These are phyloP conservation scores for Pachymerium ferrugineum DNA, from an alignment of 2,888 invertebrate species.

Conservation along the genomic window DNA sequence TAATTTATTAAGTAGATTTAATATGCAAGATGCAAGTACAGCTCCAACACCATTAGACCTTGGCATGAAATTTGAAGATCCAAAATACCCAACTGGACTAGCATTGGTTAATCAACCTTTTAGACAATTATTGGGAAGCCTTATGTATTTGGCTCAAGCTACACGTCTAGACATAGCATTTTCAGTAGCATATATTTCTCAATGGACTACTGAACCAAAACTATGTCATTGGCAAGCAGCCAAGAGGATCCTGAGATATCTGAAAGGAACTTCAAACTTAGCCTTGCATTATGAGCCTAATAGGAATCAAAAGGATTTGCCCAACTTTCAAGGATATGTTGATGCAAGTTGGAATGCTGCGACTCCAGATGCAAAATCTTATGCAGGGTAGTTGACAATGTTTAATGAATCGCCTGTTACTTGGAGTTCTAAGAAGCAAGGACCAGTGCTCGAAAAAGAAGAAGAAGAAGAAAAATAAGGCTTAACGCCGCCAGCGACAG, in stretches of 20 bases:
- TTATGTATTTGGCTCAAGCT: conserved; percentile 38
- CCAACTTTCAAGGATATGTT: not conserved
- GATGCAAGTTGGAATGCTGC: not conserved
- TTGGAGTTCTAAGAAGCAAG: not conserved
- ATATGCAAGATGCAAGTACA: not conserved
- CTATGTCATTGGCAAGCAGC: conserved; percentile 41
- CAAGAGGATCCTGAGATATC: conserved; percentile 35
- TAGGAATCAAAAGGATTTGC: no score
- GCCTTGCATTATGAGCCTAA: no score
- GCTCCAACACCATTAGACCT: not conserved
- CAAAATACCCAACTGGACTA: not conserved
- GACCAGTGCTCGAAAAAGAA: no score
- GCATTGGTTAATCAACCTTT: conserved; percentile 32
- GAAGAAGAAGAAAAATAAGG: no score
- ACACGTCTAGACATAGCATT: conserved; percentile 40
- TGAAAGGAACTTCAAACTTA: no score
- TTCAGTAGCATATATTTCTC: conserved; percentile 38
- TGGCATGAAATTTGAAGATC: not conserved
- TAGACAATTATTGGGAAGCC: conserved; percentile 37
- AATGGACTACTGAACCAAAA: conserved; percentile 37
- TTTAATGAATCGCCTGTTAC: not conserved
- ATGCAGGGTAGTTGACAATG: not conserved
- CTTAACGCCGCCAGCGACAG: no score
- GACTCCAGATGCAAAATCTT: not conserved
- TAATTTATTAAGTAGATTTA: not conserved